phyloP scores from a whole-genome alignment of 1,140 invertebrate species.

The Bombus turneri region DNA sequence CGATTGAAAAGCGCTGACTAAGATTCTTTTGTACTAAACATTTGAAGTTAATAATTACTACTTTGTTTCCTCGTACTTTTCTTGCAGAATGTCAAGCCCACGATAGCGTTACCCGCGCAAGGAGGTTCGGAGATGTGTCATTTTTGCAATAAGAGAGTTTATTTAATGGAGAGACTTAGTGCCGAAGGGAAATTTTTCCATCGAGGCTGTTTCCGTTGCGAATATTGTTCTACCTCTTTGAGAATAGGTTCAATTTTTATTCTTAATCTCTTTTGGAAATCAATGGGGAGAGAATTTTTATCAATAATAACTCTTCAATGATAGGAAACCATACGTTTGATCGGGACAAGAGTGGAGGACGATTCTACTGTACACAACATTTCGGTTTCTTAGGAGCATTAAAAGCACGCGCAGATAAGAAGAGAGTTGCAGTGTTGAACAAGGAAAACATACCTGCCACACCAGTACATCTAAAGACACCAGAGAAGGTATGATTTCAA shows the following conservation, averaged over 20 bases:
- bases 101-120: conserved; percentile 85
- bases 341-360: conserved; percentile 87
- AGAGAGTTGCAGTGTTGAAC: conserved; percentile 73
- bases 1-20: conserved; percentile 34
- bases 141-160: conserved; percentile 94
- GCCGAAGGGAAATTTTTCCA: conserved; percentile 95
- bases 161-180: conserved; percentile 93
- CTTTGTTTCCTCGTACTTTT: conserved; percentile 31
- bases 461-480: conserved; percentile 70
- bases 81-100: conserved; percentile 84
- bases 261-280: not conserved
- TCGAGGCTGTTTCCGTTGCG: conserved; percentile 90
- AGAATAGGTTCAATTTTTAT: conserved; percentile 84
- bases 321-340: conserved; percentile 89
- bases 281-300: not conserved
- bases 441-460: conserved; percentile 81
- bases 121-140: conserved; percentile 91
- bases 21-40: conserved; percentile 28
- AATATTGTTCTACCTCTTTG: conserved; percentile 88
- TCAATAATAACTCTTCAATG: not conserved
- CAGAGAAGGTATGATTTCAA: conserved; percentile 73
- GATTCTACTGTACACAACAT: conserved; percentile 93
- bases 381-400: conserved; percentile 85
- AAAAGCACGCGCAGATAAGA: conserved; percentile 78
- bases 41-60: conserved; percentile 19